Conservation (phyloP, 2,888 invertebrate species). For the Lutraria lutraria region DNA sequence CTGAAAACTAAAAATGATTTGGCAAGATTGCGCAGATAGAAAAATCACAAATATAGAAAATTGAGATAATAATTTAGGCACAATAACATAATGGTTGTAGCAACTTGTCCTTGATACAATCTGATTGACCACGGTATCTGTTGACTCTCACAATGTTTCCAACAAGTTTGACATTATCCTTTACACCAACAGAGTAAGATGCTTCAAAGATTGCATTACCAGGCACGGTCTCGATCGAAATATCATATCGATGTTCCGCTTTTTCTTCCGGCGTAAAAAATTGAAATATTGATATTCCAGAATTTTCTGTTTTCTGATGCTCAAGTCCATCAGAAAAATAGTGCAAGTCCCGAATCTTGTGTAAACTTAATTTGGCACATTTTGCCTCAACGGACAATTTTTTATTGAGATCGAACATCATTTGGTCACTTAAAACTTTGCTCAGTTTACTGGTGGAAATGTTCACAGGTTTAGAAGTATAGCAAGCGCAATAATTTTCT, state of each 20-base stretch:
- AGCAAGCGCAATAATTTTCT: slow-evolving; percentile 88
- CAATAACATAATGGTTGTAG: slow-evolving; percentile 64
- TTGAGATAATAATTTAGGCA: background rate
- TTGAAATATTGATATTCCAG: slow-evolving; percentile 65
- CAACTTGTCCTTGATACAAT: slow-evolving; percentile 57
- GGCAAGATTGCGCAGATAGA: background rate
- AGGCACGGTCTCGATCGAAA: slow-evolving; percentile 57
- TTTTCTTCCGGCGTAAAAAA: slow-evolving; percentile 60
- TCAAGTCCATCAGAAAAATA: slow-evolving; percentile 52
- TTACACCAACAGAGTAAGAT: slow-evolving; percentile 21
- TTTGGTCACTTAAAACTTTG: slow-evolving; percentile 16
- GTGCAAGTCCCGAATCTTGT: slow-evolving; percentile 49
- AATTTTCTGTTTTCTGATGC: slow-evolving; percentile 63
- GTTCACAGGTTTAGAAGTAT: slow-evolving; percentile 57
- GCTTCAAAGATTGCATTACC: slow-evolving; percentile 65
- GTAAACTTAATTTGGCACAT: slow-evolving; percentile 55
- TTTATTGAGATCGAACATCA: slow-evolving; percentile 53
- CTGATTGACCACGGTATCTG: slow-evolving; percentile 62
- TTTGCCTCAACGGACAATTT: slow-evolving; percentile 21
- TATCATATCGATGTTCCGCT: slow-evolving; percentile 45
- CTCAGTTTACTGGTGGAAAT: slow-evolving; percentile 34
- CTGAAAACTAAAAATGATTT: background rate
- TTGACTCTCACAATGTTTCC: slow-evolving; percentile 61
- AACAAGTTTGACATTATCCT: slow-evolving; percentile 14
- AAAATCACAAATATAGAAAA: background rate